Percentiles rank a stretch among this genome's conserved stretches.
These are phyloP conservation scores for Xiphophorus couchianus DNA, from an alignment of 2,113 vertebrate genomes.

Conservation along the genomic window DNA sequence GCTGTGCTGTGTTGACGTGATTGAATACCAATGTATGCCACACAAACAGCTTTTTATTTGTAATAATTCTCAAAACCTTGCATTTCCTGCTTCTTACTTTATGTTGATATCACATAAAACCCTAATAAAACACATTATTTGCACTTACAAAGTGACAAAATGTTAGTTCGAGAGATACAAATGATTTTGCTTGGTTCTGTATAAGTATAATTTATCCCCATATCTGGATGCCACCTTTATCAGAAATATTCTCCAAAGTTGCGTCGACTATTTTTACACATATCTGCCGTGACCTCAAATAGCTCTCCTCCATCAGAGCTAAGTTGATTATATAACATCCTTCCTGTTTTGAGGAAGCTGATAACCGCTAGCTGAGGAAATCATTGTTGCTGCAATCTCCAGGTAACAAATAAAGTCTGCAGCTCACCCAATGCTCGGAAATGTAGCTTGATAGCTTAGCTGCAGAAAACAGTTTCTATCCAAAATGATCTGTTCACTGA, in stretches of 20 bases:
- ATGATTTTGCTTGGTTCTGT: not conserved
- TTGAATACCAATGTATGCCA: no score
- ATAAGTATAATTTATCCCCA: not conserved
- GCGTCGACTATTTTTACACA: constrained; percentile 12
- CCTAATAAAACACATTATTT: not conserved
- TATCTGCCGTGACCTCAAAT: constrained; percentile 3
- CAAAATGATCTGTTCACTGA: constrained; percentile 10
- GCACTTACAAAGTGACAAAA: not conserved
- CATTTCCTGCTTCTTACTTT: not conserved
- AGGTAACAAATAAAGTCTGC: constrained; percentile 45
- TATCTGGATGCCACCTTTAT: not conserved
- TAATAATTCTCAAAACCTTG: not conserved
- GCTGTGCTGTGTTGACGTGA: not conserved
- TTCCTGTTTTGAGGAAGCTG: constrained; percentile 51
- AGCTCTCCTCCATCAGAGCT: constrained; percentile 17
- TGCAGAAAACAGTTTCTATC: constrained; percentile 33
- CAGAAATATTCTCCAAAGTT: constrained; percentile 3
- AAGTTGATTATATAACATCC: constrained; percentile 23
- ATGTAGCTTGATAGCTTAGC: constrained; percentile 35
- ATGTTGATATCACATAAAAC: not conserved
- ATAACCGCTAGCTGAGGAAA: constrained; percentile 49
- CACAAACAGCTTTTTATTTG: not conserved
- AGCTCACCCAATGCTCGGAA: constrained; percentile 40
- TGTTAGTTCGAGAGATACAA: not conserved
- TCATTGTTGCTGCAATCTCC: constrained; percentile 32